These are phyloP conservation scores for Oxygymnocypris stewartii DNA, from an alignment of 2,113 vertebrate species.

Conservation along the genomic window DNA sequence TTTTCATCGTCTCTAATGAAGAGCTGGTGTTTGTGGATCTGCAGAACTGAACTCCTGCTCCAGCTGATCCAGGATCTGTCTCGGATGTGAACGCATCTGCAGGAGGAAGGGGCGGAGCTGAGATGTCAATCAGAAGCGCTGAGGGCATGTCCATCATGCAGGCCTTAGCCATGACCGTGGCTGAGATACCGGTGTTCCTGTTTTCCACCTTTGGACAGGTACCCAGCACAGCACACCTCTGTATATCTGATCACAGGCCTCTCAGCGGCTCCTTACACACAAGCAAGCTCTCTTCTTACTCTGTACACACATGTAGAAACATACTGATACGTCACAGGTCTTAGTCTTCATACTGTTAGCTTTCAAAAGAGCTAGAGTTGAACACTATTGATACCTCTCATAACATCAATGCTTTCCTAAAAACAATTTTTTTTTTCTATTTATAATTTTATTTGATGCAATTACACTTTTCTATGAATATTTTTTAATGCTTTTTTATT, in stretches of 20 bases:
- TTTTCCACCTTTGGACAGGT: constrained; percentile 98
- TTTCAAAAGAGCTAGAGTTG: background rate
- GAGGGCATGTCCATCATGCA: constrained; percentile 93
- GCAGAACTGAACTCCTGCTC: background rate
- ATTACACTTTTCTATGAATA: too few relatives aligned
- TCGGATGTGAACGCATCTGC: constrained; percentile 52
- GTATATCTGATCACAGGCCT: background rate
- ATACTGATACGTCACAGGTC: background rate
- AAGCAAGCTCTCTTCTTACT: background rate
- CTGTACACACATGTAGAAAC: background rate
- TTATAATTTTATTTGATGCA: too few relatives aligned
- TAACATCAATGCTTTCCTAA: background rate
- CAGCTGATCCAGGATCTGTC: constrained; percentile 11
- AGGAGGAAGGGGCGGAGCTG: constrained; percentile 47
- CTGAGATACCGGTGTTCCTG: constrained; percentile 96
- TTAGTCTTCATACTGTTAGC: background rate
- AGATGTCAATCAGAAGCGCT: constrained; percentile 85
- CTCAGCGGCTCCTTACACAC: background rate
- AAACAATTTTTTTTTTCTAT: too few relatives aligned
- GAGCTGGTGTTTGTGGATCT: background rate
- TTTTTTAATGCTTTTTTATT: too few relatives aligned
- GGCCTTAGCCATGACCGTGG: constrained; percentile 96
- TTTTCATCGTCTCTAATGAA: constrained; percentile 9
- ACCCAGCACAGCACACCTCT: constrained; percentile 42
- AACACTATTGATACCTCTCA: background rate